Evolutionary conservation across 2,113 vertebrate species (phyloP), one percentile per base, ranked within the genome.

Genomic region (Craseonycteris thonglongyai): DNA sequence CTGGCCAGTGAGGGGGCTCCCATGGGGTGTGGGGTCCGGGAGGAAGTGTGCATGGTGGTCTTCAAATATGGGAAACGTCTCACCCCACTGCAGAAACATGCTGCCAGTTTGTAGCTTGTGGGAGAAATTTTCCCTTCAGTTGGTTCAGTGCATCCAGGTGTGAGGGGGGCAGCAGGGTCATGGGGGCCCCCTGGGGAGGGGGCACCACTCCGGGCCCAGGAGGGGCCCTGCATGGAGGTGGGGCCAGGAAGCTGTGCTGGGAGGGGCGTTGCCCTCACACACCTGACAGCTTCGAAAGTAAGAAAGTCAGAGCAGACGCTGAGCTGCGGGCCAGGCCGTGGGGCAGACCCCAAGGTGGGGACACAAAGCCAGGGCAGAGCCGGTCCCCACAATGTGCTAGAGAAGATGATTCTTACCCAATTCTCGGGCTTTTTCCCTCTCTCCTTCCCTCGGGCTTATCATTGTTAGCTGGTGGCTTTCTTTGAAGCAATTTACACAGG

Each of bases 1-100:
- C n/a, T 58, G 2, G 12, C 26, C 26, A 42, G 35, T 2, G 5
- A 1, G 1, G 35, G 28, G 22, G 30, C 11, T 14, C 5, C 15
- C 40, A 7, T 0, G 15, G 21, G 10, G 6, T 1, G 10, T 26
- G n/a, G n/a, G 6, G 4, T 18, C 59, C 56, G 51, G 0, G 7
- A 26, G 59, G 76, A 56, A 26, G 9, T 0, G 3, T 10, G 6
- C 5, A 0, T 15, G 51, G 40, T 4, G 35, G 10, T 21, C 49
- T 47, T 61, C 40, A 47, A 11, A 35, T 0, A 3, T 0, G 42
- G 76, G 26, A 28, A 3, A 12, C 5, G 28, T 4, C 11, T 47
- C 21, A 3, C 28, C 58, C 33, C 7, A 0, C 21, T 9, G 45
- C 78, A 28, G 22, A 79, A 35, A 6, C 5, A 0, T 22, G 40